Percentiles rank a stretch among this genome's conserved stretches.
phyloP scores from a whole-genome alignment of 2,888 invertebrate genomes.

The Anthoptus insignis region DNA sequence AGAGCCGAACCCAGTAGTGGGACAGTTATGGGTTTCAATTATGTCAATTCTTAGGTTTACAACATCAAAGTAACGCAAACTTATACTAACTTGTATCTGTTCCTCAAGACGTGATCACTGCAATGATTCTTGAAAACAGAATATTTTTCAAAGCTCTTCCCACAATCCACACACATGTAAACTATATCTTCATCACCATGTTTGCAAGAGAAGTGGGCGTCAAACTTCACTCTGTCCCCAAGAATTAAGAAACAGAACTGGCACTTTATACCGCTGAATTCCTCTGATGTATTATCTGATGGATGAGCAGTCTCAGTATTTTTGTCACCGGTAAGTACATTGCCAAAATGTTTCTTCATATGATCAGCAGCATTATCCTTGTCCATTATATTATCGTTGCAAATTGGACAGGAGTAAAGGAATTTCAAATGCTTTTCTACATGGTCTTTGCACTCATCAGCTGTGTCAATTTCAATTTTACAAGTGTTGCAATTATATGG shows the following conservation, averaged over 20 bases:
- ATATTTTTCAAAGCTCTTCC: constrained; percentile 84
- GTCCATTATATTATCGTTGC: constrained; percentile 61
- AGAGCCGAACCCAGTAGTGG: too few relatives aligned
- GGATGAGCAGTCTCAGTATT: constrained; percentile 59
- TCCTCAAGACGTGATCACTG: constrained; percentile 80
- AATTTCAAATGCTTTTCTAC: constrained; percentile 68
- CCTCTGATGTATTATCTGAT: constrained; percentile 74
- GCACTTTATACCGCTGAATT: constrained; percentile 82
- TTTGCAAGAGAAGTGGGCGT: constrained; percentile 79
- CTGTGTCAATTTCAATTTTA: constrained; percentile 58
- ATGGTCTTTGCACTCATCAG: constrained; percentile 69
- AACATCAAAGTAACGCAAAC: too few relatives aligned
- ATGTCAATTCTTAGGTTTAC: too few relatives aligned
- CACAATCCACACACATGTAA: constrained; percentile 87
- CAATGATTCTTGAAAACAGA: constrained; percentile 84
- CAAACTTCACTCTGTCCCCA: constrained; percentile 81
- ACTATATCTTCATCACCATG: constrained; percentile 71
- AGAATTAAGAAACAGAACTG: constrained; percentile 82
- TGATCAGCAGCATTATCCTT: constrained; percentile 64
- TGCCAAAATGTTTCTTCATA: constrained; percentile 69
- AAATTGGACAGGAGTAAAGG: constrained; percentile 73
- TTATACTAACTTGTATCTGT: constrained; percentile 67
- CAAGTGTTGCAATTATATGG: constrained; percentile 72
- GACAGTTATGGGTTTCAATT: too few relatives aligned
- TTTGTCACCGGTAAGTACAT: constrained; percentile 54